phyloP scores from a whole-genome alignment of 2,888 invertebrate genomes.

The Epicampocera succincta region DNA sequence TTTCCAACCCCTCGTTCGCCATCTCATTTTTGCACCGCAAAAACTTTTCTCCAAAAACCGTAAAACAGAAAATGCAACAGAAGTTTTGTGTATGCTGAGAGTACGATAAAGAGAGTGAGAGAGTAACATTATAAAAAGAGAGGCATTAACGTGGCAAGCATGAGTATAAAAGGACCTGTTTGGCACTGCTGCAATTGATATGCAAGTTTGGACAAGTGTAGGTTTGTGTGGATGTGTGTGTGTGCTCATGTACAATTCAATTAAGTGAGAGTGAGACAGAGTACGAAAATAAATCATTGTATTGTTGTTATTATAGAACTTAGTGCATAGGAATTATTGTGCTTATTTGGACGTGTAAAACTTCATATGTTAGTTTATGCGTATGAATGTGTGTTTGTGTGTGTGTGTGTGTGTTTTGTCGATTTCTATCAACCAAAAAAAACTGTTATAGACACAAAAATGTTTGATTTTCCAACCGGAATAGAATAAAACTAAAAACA shows the following conservation, averaged over 20 bases:
- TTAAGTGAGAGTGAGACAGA: slow-evolving; percentile 26
- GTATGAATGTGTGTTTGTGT: not conserved
- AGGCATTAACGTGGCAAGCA: no score
- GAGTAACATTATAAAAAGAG: not conserved
- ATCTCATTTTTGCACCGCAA: no score
- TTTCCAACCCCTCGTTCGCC: not conserved
- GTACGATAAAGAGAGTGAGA: slow-evolving; percentile 6
- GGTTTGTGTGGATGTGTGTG: not conserved
- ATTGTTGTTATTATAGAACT: slow-evolving; percentile 56
- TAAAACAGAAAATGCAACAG: slow-evolving; percentile 39
- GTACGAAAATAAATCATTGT: slow-evolving; percentile 61
- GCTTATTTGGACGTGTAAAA: slow-evolving; percentile 48
- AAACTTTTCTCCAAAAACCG: not conserved
- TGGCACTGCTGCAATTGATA: slow-evolving; percentile 12
- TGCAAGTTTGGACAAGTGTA: not conserved
- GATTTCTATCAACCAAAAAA: slow-evolving; percentile 65
- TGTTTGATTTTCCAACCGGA: slow-evolving; percentile 45
- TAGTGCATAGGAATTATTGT: slow-evolving; percentile 71
- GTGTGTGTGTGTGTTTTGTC: slow-evolving; percentile 8
- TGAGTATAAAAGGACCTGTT: slow-evolving; percentile 47
- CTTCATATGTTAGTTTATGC: not conserved
- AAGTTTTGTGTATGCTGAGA: slow-evolving; percentile 18
- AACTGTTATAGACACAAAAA: slow-evolving; percentile 72
- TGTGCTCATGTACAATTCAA: not conserved
- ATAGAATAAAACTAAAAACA: slow-evolving; percentile 37